These are phyloP conservation scores for Melipona beecheii DNA, from an alignment of 2,888 invertebrate species.

Conservation along the genomic window DNA sequence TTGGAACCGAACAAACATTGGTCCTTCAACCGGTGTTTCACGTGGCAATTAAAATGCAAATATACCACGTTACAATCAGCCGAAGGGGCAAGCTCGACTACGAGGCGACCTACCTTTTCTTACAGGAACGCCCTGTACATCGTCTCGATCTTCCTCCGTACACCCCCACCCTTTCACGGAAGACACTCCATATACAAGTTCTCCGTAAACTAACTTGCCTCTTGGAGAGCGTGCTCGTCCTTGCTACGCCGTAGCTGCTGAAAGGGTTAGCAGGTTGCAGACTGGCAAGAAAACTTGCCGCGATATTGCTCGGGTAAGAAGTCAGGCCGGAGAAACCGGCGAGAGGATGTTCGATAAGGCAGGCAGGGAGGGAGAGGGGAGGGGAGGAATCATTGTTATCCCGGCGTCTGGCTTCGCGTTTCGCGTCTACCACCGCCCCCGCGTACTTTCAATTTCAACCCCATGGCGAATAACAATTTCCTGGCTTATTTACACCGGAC, in stretches of 20 bases:
- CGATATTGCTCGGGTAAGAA: constrained; percentile 10
- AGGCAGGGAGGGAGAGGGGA: no score
- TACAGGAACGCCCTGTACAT: background rate
- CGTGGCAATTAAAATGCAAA: background rate
- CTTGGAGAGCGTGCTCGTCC: background rate
- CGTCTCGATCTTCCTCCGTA: background rate
- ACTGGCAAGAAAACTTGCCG: constrained; percentile 16
- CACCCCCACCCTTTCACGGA: background rate
- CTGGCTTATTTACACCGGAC: constrained; percentile 56
- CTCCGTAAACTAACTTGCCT: constrained; percentile 19
- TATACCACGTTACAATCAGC: background rate
- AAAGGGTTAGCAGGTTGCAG: constrained; percentile 31
- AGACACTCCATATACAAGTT: constrained; percentile 9
- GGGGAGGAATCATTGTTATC: constrained; percentile 31
- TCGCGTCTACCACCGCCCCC: constrained; percentile 1
- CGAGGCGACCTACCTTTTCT: background rate
- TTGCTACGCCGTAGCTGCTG: background rate
- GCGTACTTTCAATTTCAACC: constrained; percentile 46
- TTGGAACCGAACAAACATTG: background rate
- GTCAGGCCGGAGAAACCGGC: background rate
- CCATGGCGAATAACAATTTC: constrained; percentile 42
- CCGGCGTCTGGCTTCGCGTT: constrained; percentile 18
- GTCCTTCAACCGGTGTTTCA: background rate
- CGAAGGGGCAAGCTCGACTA: background rate
- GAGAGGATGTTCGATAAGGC: background rate